These are phyloP conservation scores for Theodoxus fluviatilis DNA, from an alignment of 2,888 invertebrate genomes.

Conservation along the genomic window DNA sequence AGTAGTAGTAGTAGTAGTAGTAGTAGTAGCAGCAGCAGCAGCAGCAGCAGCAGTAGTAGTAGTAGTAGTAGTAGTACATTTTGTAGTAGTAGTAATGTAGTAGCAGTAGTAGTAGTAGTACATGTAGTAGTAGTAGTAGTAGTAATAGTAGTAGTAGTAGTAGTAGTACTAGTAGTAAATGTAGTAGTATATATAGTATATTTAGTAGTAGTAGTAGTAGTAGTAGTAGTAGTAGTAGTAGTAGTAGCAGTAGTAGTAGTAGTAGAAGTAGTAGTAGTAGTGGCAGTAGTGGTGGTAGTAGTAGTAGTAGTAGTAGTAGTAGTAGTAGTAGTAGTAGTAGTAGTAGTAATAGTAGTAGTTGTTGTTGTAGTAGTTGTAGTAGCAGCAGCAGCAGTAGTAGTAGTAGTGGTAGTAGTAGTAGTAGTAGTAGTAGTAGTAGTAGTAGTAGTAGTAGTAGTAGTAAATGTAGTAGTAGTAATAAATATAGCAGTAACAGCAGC, in stretches of 20 bases:
- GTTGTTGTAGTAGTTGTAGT: too few species aligned
- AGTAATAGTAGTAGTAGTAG: background rate
- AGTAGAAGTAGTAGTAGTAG: background rate
- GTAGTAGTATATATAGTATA: too few species aligned
- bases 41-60: background rate
- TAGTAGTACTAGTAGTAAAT: background rate
- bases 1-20: background rate
- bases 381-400: too few species aligned
- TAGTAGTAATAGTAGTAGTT: too few species aligned
- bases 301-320: background rate
- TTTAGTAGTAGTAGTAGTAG: too few species aligned
- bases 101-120: constrained; percentile 14
- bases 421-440: too few species aligned
- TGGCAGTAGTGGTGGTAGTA: background rate
- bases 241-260: constrained; percentile 18
- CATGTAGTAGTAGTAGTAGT: too few species aligned
- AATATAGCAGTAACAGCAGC: too few species aligned
- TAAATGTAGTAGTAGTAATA: too few species aligned
- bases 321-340: too few species aligned
- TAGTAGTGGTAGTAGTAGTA: too few species aligned
- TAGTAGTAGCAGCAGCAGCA: background rate
- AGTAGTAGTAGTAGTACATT: constrained; percentile 6
- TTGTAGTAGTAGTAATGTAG: constrained; percentile 21
- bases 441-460: too few species aligned
- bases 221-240: constrained; percentile 22